A percentile compares a stretch with the other conserved stretches of the same genome.
phyloP scores from a whole-genome alignment of 2,888 invertebrate species.

The Syrista parreyssii region DNA sequence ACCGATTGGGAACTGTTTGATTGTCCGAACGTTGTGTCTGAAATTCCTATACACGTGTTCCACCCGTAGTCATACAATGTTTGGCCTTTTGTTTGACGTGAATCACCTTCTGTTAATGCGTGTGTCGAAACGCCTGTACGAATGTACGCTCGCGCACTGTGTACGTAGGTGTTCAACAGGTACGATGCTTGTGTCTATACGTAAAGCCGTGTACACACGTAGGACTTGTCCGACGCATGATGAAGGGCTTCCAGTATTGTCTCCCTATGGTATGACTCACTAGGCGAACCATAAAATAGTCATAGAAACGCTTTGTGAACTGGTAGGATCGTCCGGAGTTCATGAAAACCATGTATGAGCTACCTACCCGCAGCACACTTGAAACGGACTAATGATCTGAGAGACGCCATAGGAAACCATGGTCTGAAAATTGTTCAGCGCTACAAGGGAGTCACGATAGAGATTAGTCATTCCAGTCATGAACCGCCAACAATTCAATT shows the following conservation, averaged over 20 bases:
- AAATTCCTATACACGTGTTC: conserved; percentile 56
- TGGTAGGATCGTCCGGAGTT: neutral
- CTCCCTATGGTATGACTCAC: conserved; percentile 56
- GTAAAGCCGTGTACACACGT: conserved; percentile 33
- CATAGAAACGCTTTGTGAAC: conserved; percentile 32
- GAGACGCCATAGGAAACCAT: neutral
- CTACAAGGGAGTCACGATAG: neutral
- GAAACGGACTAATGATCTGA: neutral
- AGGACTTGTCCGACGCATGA: conserved; percentile 42
- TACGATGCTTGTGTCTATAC: conserved; percentile 24
- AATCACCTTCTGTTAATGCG: conserved; percentile 50
- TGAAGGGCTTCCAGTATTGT: conserved; percentile 59
- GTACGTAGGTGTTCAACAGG: conserved; percentile 26
- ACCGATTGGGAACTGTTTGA: neutral
- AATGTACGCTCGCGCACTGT: conserved; percentile 16
- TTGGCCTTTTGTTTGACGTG: conserved; percentile 61
- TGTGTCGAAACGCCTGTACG: conserved; percentile 16
- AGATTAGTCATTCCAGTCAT: neutral
- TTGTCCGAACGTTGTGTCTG: conserved; percentile 37
- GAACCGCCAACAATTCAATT: neutral
- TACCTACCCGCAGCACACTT: neutral
- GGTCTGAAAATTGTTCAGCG: neutral
- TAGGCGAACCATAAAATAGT: conserved; percentile 56
- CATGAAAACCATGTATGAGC: neutral
- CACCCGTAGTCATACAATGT: conserved; percentile 48